These are phyloP conservation scores for Rhabditoides inermis DNA, from an alignment of 2,888 invertebrate species.

Conservation along the genomic window DNA sequence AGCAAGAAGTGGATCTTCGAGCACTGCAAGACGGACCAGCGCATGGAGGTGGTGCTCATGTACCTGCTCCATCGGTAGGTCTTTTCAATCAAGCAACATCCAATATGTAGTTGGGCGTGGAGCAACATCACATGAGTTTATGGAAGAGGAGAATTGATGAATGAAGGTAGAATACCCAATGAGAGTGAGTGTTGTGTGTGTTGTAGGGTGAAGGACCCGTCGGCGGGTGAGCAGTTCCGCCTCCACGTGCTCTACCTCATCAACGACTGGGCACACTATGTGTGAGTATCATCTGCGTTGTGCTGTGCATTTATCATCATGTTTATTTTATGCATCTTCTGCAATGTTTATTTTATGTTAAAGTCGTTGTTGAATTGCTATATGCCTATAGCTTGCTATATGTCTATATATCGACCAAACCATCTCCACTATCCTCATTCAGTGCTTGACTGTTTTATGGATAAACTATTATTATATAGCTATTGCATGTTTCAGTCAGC, in stretches of 20 bases:
- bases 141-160: no score
- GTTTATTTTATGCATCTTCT: neutral
- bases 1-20: conserved; percentile 96
- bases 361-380: no score
- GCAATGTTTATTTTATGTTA: no score
- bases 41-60: conserved; percentile 65
- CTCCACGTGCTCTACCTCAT: conserved; percentile 95
- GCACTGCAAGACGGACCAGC: conserved; percentile 71
- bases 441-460: no score
- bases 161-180: no score
- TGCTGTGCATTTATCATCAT: neutral
- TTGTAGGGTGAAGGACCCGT: conserved; percentile 63
- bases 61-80: conserved; percentile 35
- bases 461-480: neutral
- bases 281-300: no score
- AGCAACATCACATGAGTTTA: no score
- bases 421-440: no score
- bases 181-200: no score
- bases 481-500: conserved; percentile 66
- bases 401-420: no score
- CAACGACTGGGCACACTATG: conserved; percentile 92
- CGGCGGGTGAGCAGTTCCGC: conserved; percentile 76
- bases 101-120: neutral
- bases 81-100: neutral
- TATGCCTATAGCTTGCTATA: no score